Base-by-base conservation (phyloP, 1,140 invertebrate genomes). In the Olivierus martensii region DNA sequence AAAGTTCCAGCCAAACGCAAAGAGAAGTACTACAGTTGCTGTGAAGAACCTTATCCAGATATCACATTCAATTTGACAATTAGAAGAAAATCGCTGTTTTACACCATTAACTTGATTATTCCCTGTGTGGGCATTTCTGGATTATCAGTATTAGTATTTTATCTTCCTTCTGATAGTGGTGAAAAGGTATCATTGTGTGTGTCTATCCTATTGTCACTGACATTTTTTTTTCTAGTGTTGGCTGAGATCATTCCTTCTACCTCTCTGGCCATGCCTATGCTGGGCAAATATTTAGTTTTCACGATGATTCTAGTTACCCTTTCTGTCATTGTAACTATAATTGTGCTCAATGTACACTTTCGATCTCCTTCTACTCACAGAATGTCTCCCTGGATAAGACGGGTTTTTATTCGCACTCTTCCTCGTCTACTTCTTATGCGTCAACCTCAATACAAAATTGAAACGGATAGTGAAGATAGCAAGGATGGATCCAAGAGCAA, bases 211-310 rank as follows among this genome's bases (percentile, higher is more conserved):
- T 79, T 99, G 17, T 99, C 96, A 0, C 86, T 99, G 66, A 98
- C 94, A 67, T 93, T 99, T 71, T 98, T 98, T 76, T 97, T 98
- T 77, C 78, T 99, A 66, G 77, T 98, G 57, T 72, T 98, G 63
- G 90, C 90, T 52, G 90, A 95, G 77, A 93, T 98, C 64, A 97
- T 97, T 67, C 94, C 94, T 38, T 92, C 93, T n/a, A 98, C 94
- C 17, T 96, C 90, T 17, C 75, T 97, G 57, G 91, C 93, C 17
- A 88, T 99, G 62, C 93, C 94, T 15, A 72, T 98, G 46, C 81
- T 99, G 51, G 92, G 93, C 58, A 95, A 96, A 75, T 92, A 92
- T 71, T 75, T 69, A 87, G 74, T 99, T 18, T 99, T 99, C 73
- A 99, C 95, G 39, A 97, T 99, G 92, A 90, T 97, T 66, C 78